These are phyloP conservation scores for Microtus pennsylvanicus DNA, from an alignment of 2,113 vertebrate species.

Conservation along the genomic window DNA sequence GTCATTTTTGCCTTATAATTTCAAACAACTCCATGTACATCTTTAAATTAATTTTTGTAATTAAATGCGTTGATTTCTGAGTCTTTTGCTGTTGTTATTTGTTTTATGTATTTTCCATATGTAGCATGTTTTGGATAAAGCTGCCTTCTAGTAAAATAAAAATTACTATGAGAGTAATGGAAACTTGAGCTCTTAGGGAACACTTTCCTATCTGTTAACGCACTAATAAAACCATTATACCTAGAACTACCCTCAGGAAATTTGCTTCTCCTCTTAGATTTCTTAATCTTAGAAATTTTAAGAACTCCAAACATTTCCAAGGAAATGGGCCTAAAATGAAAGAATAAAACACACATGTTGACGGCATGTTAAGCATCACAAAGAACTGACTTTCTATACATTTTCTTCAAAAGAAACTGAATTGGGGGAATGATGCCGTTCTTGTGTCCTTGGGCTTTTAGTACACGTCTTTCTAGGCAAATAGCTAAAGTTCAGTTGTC, in stretches of 20 bases:
- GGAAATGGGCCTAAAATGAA: not conserved
- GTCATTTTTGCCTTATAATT: not conserved
- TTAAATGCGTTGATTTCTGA: not conserved
- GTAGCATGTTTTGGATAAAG: not conserved
- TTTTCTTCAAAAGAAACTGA: not conserved
- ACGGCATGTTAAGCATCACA: not conserved
- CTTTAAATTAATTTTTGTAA: conserved; percentile 8
- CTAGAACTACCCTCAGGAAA: not conserved
- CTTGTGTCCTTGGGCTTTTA: not conserved
- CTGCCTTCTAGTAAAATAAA: not conserved
- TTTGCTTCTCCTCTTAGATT: not conserved
- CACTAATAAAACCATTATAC: not conserved
- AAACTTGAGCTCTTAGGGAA: not conserved
- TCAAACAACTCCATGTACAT: conserved; percentile 47
- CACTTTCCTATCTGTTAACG: not conserved
- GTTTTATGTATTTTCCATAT: not conserved
- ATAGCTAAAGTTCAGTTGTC: not conserved
- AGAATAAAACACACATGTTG: not conserved
- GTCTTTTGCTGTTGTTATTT: not conserved
- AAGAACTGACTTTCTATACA: not conserved
- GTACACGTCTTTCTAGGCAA: not conserved
- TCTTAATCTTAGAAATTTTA: not conserved
- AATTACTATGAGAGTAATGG: not conserved
- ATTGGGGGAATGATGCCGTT: not conserved
- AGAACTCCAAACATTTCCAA: not conserved